A percentile compares a stretch with the other conserved stretches of the same genome.
Conservation (phyloP, 2,888 invertebrate genomes). For the Rhyacophila evoluta region DNA sequence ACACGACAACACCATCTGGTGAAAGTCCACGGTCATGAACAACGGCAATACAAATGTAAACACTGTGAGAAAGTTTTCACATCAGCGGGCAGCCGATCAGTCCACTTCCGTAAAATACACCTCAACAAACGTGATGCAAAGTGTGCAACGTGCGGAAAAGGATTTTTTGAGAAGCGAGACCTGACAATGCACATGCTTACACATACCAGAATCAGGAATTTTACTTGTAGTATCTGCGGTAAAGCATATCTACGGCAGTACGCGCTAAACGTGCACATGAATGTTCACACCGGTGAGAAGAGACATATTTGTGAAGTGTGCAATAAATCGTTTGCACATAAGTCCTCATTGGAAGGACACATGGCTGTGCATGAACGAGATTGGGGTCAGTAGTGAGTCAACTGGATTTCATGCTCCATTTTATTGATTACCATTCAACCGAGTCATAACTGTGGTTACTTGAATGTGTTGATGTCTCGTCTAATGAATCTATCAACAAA, state of each 20-base stretch:
- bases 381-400: not conserved
- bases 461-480: no score
- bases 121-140: slow-evolving; percentile 32
- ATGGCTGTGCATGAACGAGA: slow-evolving; percentile 33
- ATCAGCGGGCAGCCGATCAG: slow-evolving; percentile 18
- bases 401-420: no score
- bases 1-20: slow-evolving; percentile 39
- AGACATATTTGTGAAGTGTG: slow-evolving; percentile 34
- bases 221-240: slow-evolving; percentile 33
- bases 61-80: slow-evolving; percentile 37
- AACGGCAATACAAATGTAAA: slow-evolving; percentile 35
- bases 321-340: slow-evolving; percentile 41
- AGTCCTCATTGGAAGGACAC: slow-evolving; percentile 38
- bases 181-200: slow-evolving; percentile 35
- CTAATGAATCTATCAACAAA: no score
- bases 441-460: no score
- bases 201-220: slow-evolving; percentile 34
- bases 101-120: slow-evolving; percentile 40
- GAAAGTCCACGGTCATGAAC: slow-evolving; percentile 34
- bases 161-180: slow-evolving; percentile 32
- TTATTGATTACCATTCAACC: no score
- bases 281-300: slow-evolving; percentile 37
- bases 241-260: slow-evolving; percentile 34
- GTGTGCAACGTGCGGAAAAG: slow-evolving; percentile 23
- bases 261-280: slow-evolving; percentile 38